Evolutionary conservation across 2,113 vertebrate genomes (phyloP).

Genomic region (Hypanus sabinus): DNA sequence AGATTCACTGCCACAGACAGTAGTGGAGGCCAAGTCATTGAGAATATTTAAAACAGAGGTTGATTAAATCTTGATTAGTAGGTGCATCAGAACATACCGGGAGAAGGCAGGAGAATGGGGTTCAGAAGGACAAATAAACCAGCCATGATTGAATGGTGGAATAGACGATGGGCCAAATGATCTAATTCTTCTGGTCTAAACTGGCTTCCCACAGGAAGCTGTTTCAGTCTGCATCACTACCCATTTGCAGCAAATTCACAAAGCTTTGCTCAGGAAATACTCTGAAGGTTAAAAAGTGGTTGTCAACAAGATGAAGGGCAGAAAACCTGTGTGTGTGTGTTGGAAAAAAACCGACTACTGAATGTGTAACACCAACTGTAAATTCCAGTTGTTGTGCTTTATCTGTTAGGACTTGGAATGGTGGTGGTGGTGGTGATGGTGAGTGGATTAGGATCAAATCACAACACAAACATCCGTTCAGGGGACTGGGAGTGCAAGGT

Average conservation of each 20-base stretch:
- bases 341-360: neutral
- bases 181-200: neutral
- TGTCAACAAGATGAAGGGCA: neutral
- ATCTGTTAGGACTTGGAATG: neutral
- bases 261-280: neutral
- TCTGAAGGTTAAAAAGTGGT: neutral
- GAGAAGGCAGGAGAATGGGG: too few relatives aligned
- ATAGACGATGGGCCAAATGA: too few relatives aligned
- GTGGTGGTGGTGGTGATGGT: too few relatives aligned
- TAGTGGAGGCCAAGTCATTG: too few relatives aligned
- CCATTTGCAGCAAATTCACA: neutral
- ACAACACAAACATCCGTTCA: neutral
- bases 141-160: too few relatives aligned
- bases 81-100: too few relatives aligned
- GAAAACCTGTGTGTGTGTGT: neutral
- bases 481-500: neutral
- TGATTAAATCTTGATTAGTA: too few relatives aligned
- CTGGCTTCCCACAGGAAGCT: neutral
- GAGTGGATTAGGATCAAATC: neutral
- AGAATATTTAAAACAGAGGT: too few relatives aligned
- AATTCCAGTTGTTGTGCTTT: neutral
- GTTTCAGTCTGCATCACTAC: neutral
- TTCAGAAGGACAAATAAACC: too few relatives aligned
- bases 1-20: too few relatives aligned
- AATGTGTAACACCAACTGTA: neutral